phyloP scores from a whole-genome alignment of 2,888 invertebrate genomes.

The Xestia sexstrigata region DNA sequence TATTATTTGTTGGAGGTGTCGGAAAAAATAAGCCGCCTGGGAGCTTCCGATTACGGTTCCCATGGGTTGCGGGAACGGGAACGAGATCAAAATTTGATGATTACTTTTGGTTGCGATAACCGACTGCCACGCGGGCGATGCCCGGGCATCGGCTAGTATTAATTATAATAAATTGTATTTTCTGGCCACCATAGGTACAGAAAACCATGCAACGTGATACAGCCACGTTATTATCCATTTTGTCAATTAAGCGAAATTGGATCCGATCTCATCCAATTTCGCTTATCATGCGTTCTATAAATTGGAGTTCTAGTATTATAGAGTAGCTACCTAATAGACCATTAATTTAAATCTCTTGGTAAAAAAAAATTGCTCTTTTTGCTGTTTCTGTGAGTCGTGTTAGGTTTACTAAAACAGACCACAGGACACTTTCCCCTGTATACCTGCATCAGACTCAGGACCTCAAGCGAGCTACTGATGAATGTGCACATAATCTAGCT shows the following conservation, averaged over 20 bases:
- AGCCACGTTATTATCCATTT: conserved; percentile 32
- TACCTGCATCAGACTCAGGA: not conserved
- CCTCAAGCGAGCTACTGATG: not conserved
- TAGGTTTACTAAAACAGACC: not conserved
- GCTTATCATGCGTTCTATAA: conserved; percentile 5
- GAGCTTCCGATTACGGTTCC: too few species aligned
- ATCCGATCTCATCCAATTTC: conserved; percentile 10
- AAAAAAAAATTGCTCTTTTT: not conserved
- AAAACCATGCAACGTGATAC: conserved; percentile 21
- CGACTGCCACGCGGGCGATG: too few species aligned
- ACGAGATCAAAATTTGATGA: too few species aligned
- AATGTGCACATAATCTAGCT: not conserved
- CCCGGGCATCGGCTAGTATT: too few species aligned
- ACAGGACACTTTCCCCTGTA: too few species aligned
- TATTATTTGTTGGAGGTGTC: too few species aligned
- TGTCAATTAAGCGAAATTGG: conserved; percentile 38
- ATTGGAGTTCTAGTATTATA: not conserved
- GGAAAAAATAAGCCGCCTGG: too few species aligned
- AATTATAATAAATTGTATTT: not conserved
- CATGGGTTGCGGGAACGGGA: too few species aligned
- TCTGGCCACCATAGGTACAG: not conserved
- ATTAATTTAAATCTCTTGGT: not conserved
- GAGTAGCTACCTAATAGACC: conserved; percentile 4
- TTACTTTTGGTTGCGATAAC: too few species aligned
- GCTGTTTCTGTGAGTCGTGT: not conserved